Evolutionary conservation across 2,797 vertebrate genomes (phyloP), one percentile per base, ranked within the genome.

Genomic region (Paguma larvata): DNA sequence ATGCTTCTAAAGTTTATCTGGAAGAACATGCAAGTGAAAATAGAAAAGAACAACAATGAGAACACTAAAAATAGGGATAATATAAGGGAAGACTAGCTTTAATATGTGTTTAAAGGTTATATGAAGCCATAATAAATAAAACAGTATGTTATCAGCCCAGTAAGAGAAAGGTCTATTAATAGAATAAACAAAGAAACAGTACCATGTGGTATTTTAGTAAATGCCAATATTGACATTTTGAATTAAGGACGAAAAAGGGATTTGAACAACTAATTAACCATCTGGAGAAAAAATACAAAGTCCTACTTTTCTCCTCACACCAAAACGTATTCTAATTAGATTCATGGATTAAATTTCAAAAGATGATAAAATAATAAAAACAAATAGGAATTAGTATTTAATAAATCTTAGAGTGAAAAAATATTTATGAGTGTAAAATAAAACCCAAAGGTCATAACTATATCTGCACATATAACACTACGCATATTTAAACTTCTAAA

Each of bases 11-110:
- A 95, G 72, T 84, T 85, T 84, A 53, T 84, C 46, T 96, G 70
- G 93, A 95, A 91, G 75, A 79, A 86, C 80, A 75, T 79, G 41
- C 30, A 80, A 89, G 34, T 89, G 53, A 94, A 72, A 97, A 85
- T 51, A 89, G 38, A 41, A 70, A 72, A 78, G 14, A 83, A 89
- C 4, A 93, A 63, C 34, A 95, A 59, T 48, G 34, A 21, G 27
- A 95, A 95, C 63, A 72, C 70, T 85, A 53, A 89, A 89, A 94
- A 77, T 44, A 94, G 65, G 32, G 30, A 10, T 89, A 53, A 68
- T 23, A 70, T 19, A 72, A 30, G 14, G 18, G 67, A 96, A 51
- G 21, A 67, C 25, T 91, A 82, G n/a, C 75, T 87, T 91, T 94
- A 97, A 94, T 75, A 44, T 91, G 34, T 92, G 32, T 85, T 85